Evolutionary conservation across 1,140 invertebrate genomes (phyloP).

Genomic region (Laupala kohalensis): DNA sequence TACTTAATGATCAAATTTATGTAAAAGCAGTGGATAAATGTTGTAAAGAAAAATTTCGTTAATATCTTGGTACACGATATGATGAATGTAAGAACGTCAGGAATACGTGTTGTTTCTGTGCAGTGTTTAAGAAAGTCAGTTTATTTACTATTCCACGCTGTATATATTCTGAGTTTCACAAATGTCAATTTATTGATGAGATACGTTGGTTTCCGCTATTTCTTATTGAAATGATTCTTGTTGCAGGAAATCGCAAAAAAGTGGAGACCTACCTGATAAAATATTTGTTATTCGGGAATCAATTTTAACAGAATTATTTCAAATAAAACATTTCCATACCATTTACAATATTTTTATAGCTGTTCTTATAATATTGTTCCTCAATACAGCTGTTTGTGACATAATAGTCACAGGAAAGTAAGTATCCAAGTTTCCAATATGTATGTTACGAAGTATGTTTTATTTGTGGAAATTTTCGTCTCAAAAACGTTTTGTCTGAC

Average conservation of each 20-base stretch:
- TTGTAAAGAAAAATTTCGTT: too few species aligned
- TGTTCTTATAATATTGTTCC: conserved; percentile 56
- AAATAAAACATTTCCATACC: conserved; percentile 64
- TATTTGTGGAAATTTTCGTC: neutral
- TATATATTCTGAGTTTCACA: neutral
- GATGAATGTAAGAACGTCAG: too few species aligned
- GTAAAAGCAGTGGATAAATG: too few species aligned
- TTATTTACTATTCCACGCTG: neutral
- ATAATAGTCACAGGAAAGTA: conserved; percentile 59
- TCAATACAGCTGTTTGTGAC: conserved; percentile 59
- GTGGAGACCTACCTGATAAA: conserved; percentile 37
- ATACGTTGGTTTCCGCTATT: neutral
- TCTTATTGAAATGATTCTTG: neutral
- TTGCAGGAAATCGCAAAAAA: neutral
- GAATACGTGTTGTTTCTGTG: too few species aligned
- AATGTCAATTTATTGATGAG: neutral
- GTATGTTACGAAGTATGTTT: too few species aligned
- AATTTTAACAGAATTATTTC: conserved; percentile 60
- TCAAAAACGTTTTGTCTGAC: too few species aligned
- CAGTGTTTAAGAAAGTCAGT: too few species aligned
- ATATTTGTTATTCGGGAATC: conserved; percentile 57
- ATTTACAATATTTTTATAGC: conserved; percentile 77
- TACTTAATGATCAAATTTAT: too few species aligned
- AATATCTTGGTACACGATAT: too few species aligned
- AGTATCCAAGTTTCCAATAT: too few species aligned